Conservation (phyloP, 2,797 vertebrate species). For the Thalassophryne amazonica region DNA sequence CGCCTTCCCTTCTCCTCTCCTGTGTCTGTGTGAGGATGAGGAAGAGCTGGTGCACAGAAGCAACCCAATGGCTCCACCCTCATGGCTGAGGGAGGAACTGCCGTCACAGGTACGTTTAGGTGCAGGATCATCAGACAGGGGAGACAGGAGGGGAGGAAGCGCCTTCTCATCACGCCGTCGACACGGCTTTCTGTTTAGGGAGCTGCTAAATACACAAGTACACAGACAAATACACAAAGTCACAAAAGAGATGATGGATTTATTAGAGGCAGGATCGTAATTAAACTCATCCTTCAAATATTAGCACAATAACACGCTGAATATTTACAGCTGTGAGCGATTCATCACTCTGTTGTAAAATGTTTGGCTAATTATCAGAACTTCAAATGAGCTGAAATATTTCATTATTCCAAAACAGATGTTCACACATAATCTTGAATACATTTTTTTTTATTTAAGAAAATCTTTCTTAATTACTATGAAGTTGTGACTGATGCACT, state of each 20-base stretch:
- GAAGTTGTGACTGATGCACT: no score
- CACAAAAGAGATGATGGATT: background rate
- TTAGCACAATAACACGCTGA: no score
- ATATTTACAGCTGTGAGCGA: no score
- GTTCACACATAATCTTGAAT: background rate
- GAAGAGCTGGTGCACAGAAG: constrained; percentile 57
- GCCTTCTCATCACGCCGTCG: constrained; percentile 88
- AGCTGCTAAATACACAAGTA: constrained; percentile 42
- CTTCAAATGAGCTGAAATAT: no score
- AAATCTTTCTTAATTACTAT: no score
- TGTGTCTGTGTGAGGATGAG: constrained; percentile 82
- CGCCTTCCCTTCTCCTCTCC: constrained; percentile 86
- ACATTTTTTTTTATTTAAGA: no score
- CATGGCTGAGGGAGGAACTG: constrained; percentile 80
- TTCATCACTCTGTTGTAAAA: no score
- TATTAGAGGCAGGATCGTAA: background rate
- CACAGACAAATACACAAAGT: background rate
- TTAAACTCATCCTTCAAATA: background rate
- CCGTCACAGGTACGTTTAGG: constrained; percentile 76
- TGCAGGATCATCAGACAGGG: constrained; percentile 84
- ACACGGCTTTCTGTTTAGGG: constrained; percentile 83
- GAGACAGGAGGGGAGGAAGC: constrained; percentile 90
- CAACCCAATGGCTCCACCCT: constrained; percentile 57
- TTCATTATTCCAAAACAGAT: background rate
- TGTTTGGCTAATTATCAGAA: no score